Conservation (phyloP, 2,888 invertebrate species). For the Rambutsinella grinnellia region DNA sequence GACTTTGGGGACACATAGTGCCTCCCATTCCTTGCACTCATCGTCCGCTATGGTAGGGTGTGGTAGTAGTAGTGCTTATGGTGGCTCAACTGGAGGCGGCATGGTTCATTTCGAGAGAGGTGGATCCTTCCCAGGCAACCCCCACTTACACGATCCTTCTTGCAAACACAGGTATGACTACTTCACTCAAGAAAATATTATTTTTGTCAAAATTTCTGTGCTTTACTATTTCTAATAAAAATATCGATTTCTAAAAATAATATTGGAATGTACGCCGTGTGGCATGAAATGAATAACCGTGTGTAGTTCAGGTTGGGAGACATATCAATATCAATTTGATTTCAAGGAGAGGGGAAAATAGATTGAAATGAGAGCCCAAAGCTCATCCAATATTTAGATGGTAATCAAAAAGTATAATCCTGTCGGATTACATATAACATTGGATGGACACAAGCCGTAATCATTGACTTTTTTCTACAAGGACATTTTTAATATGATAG, state of each 20-base stretch:
- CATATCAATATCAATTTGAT: no score
- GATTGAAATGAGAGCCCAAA: no score
- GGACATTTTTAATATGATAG: no score
- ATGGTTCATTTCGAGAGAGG: constrained; percentile 39
- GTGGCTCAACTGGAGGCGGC: constrained; percentile 6
- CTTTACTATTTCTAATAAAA: no score
- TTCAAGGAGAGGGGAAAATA: no score
- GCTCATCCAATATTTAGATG: no score
- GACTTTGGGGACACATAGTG: constrained; percentile 43
- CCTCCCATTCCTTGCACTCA: constrained; percentile 45
- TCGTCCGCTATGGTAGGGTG: constrained; percentile 26
- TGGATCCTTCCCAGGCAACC: constrained; percentile 49
- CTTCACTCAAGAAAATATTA: no score
- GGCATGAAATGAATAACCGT: background rate
- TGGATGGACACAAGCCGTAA: no score
- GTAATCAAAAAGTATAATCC: no score
- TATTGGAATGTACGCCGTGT: background rate
- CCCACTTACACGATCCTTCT: constrained; percentile 43
- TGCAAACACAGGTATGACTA: constrained; percentile 43
- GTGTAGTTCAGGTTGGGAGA: background rate
- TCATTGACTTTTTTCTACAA: no score
- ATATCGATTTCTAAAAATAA: background rate
- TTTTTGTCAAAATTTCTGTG: no score
- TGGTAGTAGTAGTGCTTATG: background rate
- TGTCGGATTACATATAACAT: no score